Percentiles rank a stretch among this genome's conserved stretches.
phyloP scores from a whole-genome alignment of 2,113 vertebrate genomes.

The Papio anubis region DNA sequence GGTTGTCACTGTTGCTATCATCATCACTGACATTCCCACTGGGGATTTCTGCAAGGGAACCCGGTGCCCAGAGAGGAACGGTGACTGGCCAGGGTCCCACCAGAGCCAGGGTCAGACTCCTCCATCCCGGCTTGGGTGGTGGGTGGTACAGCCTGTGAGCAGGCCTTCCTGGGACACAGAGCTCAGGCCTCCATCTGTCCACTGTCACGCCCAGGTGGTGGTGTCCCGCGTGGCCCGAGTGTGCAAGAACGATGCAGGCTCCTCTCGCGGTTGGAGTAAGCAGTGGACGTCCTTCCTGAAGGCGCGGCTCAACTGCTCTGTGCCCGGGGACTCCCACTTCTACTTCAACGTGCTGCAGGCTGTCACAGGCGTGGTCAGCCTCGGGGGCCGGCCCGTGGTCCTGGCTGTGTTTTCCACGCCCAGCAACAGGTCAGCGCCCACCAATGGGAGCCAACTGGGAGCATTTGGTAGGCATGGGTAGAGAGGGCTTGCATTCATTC shows the following conservation, averaged over 20 bases:
- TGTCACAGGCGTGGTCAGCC: conserved; percentile 91
- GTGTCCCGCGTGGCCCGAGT: conserved; percentile 95
- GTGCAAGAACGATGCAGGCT: conserved; percentile 95
- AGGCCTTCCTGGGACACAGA: background rate
- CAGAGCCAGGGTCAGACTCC: background rate
- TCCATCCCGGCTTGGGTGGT: background rate
- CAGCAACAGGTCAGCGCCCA: conserved; percentile 89
- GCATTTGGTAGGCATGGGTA: fast-evolving
- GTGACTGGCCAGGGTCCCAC: background rate
- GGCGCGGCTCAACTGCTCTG: conserved; percentile 96
- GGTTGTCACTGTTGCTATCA: fast-evolving
- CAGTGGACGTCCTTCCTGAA: conserved; percentile 99
- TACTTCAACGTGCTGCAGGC: conserved; percentile 98
- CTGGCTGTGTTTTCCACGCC: conserved; percentile 96
- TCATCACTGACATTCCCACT: fast-evolving
- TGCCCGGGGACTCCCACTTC: conserved; percentile 96
- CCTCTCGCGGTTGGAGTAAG: too few relatives aligned
- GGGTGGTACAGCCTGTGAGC: fast-evolving
- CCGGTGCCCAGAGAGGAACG: background rate
- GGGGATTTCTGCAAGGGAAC: background rate
- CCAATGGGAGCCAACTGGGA: fast-evolving
- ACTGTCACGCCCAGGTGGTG: conserved; percentile 85
- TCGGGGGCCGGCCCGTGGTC: conserved; percentile 93
- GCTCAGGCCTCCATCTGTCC: background rate
- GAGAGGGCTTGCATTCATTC: too few relatives aligned